These are phyloP conservation scores for Hydrocynus forskahlii DNA, from an alignment of 2,797 vertebrate genomes.

Conservation along the genomic window DNA sequence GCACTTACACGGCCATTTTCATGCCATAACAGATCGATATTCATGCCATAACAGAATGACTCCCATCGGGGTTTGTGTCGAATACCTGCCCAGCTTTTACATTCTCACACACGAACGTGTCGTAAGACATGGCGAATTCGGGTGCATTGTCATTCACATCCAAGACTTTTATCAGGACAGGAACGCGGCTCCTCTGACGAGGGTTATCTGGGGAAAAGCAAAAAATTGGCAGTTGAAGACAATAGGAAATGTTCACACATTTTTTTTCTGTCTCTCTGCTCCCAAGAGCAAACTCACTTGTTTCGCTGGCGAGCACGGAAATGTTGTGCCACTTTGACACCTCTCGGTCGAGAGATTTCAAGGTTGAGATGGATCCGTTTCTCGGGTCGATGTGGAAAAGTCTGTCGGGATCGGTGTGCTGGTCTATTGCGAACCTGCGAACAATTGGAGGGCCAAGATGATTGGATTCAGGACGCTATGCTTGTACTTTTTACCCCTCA, in stretches of 20 bases:
- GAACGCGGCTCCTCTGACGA: slow-evolving; percentile 82
- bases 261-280: neutral
- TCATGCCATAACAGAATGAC: neutral
- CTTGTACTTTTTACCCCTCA: too few relatives aligned
- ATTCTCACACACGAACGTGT: slow-evolving; percentile 90
- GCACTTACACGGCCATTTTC: neutral
- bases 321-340: slow-evolving; percentile 86
- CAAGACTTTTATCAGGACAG: slow-evolving; percentile 84
- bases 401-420: slow-evolving; percentile 80
- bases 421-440: slow-evolving; percentile 83
- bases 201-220: slow-evolving; percentile 77
- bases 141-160: slow-evolving; percentile 90
- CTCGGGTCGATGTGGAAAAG: slow-evolving; percentile 82
- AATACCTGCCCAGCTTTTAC: slow-evolving; percentile 85
- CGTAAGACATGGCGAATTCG: slow-evolving; percentile 87
- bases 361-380: slow-evolving; percentile 84
- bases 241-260: neutral
- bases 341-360: slow-evolving; percentile 84
- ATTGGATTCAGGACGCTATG: neutral
- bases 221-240: neutral
- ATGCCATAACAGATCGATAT: too few relatives aligned
- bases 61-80: neutral
- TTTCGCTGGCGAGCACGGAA: slow-evolving; percentile 83
- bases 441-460: slow-evolving; percentile 19
- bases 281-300: slow-evolving; percentile 74